Conservation (phyloP, 2,888 invertebrate genomes). For the Peribatodes rhomboidaria region DNA sequence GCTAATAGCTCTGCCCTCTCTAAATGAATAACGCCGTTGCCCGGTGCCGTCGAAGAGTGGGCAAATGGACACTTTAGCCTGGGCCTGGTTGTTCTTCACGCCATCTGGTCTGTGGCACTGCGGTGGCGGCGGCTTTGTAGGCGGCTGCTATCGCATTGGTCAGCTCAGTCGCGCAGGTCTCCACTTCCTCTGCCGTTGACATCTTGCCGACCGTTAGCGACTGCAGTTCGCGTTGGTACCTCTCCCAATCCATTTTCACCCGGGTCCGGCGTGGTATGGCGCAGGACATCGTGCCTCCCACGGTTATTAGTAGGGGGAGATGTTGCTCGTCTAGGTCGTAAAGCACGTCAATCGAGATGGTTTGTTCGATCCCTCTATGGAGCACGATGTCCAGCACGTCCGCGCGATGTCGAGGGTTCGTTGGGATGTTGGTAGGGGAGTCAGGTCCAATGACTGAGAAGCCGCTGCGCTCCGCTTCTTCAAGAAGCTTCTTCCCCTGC, state of each 20-base stretch:
- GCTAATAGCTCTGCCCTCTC: too few relatives aligned
- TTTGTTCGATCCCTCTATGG: too few relatives aligned
- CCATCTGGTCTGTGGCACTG: too few relatives aligned
- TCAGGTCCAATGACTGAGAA: not conserved
- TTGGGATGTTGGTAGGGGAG: not conserved
- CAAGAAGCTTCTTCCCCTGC: not conserved
- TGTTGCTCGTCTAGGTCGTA: slow-evolving; percentile 11
- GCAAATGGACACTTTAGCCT: too few relatives aligned
- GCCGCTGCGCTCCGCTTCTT: too few relatives aligned
- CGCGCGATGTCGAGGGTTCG: too few relatives aligned
- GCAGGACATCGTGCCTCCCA: not conserved
- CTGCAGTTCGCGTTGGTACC: not conserved
- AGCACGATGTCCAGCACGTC: too few relatives aligned
- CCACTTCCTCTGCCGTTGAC: not conserved
- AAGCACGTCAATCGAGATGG: not conserved
- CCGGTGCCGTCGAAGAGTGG: too few relatives aligned
- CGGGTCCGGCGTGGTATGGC: not conserved
- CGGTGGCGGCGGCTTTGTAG: not conserved
- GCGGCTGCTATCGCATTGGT: not conserved
- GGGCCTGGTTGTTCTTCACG: too few relatives aligned
- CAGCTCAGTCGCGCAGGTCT: too few relatives aligned
- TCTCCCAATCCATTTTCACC: not conserved
- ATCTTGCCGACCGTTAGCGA: not conserved
- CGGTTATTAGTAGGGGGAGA: slow-evolving; percentile 2
- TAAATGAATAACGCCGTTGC: too few relatives aligned